Conservation (phyloP, 2,888 invertebrate species). For the Syritta pipiens region DNA sequence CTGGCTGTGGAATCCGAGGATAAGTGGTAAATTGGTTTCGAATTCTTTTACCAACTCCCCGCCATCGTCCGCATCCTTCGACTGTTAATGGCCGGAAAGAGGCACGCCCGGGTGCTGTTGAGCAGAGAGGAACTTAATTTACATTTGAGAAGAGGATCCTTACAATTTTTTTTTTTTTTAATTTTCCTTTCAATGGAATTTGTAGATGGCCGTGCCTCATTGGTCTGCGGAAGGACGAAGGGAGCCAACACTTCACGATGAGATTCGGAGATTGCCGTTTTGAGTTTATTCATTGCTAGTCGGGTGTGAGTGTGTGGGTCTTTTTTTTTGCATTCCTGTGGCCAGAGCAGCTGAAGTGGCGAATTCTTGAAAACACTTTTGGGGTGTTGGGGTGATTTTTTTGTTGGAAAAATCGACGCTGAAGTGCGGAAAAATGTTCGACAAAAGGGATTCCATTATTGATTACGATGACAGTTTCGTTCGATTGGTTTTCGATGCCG, state of each 20-base stretch:
- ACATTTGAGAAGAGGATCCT: not conserved
- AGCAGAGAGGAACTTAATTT: slow-evolving; percentile 7
- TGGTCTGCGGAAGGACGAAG: not conserved
- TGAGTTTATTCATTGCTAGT: not conserved
- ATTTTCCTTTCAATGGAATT: not conserved
- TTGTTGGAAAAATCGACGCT: too few relatives aligned
- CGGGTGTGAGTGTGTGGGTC: not conserved
- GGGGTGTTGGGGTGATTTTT: not conserved
- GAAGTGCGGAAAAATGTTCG: not conserved
- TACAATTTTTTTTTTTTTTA: not conserved
- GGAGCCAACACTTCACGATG: not conserved
- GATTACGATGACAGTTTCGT: not conserved
- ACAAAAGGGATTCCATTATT: not conserved
- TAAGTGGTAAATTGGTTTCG: slow-evolving; percentile 31
- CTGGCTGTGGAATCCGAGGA: slow-evolving; percentile 30
- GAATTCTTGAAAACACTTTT: slow-evolving; percentile 4
- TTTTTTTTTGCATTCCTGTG: not conserved
- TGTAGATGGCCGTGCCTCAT: not conserved
- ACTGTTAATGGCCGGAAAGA: not conserved
- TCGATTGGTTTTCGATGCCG: not conserved
- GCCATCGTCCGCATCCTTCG: not conserved
- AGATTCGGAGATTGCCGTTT: not conserved
- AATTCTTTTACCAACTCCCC: not conserved
- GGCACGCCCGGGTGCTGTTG: not conserved
- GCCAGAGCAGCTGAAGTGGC: not conserved